These are phyloP conservation scores for Trisateles emortualis DNA, from an alignment of 2,888 invertebrate species.

Conservation along the genomic window DNA sequence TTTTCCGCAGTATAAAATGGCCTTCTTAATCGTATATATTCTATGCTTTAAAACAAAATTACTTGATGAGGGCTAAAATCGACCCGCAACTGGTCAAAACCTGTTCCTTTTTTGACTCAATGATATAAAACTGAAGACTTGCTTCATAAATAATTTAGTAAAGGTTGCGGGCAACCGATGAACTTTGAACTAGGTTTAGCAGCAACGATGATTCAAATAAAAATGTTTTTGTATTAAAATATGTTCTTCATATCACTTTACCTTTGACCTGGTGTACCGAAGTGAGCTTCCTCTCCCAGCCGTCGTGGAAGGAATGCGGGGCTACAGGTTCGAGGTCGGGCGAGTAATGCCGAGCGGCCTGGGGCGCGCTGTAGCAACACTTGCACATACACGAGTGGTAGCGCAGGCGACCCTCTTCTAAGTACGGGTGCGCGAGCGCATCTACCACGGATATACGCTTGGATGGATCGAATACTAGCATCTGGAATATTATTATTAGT, in stretches of 20 bases:
- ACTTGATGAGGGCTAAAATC: too few species aligned
- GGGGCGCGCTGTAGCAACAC: conserved; percentile 93
- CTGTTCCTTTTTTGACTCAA: too few species aligned
- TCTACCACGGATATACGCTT: conserved; percentile 98
- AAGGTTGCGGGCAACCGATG: too few species aligned
- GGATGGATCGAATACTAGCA: conserved; percentile 99
- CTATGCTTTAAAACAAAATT: too few species aligned
- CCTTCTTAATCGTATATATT: too few species aligned
- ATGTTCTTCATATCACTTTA: conserved; percentile 71
- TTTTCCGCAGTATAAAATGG: too few species aligned
- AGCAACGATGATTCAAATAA: too few species aligned
- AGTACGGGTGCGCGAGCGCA: conserved; percentile 98
- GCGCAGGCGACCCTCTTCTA: conserved; percentile 98
- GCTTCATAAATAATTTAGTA: too few species aligned
- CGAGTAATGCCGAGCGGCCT: conserved; percentile 92
- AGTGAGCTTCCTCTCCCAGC: conserved; percentile 98
- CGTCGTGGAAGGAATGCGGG: conserved; percentile 96
- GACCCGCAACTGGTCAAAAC: too few species aligned
- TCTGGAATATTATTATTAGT: conserved; percentile 87
- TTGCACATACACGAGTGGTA: conserved; percentile 99
- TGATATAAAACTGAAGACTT: too few species aligned
- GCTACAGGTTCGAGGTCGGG: conserved; percentile 97
- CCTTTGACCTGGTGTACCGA: conserved; percentile 98
- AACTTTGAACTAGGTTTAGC: too few species aligned
- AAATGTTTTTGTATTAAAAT: too few species aligned